phyloP scores from a whole-genome alignment of 2,888 invertebrate genomes.

The Protonemura montana region DNA sequence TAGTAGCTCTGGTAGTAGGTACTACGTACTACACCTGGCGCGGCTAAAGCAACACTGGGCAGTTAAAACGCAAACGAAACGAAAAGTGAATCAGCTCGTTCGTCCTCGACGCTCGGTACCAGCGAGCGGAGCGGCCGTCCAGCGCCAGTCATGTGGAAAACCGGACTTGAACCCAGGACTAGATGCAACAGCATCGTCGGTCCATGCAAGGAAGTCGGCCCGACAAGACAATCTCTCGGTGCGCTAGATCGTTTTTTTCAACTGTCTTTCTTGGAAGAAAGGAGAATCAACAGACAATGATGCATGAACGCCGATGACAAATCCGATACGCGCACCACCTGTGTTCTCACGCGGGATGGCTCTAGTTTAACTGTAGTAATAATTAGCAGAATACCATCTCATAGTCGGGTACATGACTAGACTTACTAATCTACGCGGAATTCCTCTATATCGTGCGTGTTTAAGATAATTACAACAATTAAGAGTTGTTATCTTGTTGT shows the following conservation, averaged over 20 bases:
- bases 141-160: slow-evolving; percentile 9
- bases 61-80: neutral
- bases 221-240: neutral
- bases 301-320: neutral
- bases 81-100: neutral
- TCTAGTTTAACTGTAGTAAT: neutral
- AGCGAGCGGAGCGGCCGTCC: neutral
- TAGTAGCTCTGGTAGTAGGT: neutral
- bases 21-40: neutral
- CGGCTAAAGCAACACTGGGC: neutral
- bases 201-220: slow-evolving; percentile 7
- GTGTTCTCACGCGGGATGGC: neutral
- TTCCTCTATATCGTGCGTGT: neutral
- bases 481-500: neutral
- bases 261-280: neutral
- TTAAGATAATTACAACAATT: neutral
- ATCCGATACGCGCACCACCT: neutral
- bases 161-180: neutral
- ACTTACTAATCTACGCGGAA: neutral
- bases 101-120: neutral
- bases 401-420: neutral
- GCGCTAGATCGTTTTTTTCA: neutral
- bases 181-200: neutral
- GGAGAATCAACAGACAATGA: neutral
- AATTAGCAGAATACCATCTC: neutral